phyloP scores from a whole-genome alignment of 2,113 vertebrate genomes.

The Eubucco bourcierii region DNA sequence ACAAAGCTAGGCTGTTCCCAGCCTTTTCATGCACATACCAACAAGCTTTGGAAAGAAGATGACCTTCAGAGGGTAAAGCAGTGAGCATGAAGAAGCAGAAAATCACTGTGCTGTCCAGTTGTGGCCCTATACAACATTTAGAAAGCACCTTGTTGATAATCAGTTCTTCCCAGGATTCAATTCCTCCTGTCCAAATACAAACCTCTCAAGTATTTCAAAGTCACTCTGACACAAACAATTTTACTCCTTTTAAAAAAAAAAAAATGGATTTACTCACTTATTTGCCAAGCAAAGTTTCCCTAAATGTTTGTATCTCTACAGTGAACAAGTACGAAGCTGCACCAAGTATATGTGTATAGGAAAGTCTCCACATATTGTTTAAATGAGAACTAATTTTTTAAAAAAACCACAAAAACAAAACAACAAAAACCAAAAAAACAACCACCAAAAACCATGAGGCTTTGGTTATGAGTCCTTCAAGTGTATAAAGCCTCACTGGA shows the following conservation, averaged over 20 bases:
- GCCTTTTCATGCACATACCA: conserved; percentile 5
- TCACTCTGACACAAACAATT: background rate
- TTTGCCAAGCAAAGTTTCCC: background rate
- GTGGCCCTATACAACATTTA: background rate
- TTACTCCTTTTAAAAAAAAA: background rate
- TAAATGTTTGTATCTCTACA: background rate
- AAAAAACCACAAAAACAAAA: background rate
- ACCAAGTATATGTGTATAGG: background rate
- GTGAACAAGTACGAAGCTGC: background rate
- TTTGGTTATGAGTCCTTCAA: background rate
- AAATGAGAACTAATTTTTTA: background rate
- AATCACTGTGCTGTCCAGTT: background rate
- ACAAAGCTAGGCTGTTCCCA: conserved; percentile 49
- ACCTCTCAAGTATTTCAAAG: background rate
- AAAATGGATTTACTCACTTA: background rate
- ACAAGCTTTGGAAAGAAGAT: background rate
- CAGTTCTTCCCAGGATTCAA: background rate
- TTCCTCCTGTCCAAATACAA: background rate
- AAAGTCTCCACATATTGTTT: background rate
- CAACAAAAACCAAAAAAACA: background rate
- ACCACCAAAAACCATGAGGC: background rate
- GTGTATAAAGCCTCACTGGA: background rate
- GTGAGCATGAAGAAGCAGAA: background rate
- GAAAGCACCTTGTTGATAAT: background rate
- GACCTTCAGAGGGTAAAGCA: background rate